phyloP scores from a whole-genome alignment of 1,140 invertebrate species.

The Drosophila prosaltans region DNA sequence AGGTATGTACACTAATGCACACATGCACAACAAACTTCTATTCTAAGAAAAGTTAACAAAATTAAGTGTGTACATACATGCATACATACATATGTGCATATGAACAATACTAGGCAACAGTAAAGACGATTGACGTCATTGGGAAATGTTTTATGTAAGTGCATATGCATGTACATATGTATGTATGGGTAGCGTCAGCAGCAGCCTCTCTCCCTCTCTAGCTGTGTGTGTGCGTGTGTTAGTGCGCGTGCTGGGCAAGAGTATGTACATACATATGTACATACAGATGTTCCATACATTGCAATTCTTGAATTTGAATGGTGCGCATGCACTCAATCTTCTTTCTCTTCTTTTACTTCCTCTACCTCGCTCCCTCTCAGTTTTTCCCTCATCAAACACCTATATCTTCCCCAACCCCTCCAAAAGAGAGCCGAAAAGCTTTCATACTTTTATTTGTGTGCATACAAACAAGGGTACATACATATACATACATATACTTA shows the following conservation, averaged over 20 bases:
- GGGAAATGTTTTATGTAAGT: conserved; percentile 40
- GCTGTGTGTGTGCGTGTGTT: conserved; percentile 55
- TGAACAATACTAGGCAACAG: not conserved
- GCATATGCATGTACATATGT: conserved; percentile 30
- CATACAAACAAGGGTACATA: too few species aligned
- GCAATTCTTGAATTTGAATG: conserved; percentile 69
- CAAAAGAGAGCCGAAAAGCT: conserved; percentile 51
- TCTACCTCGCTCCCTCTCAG: conserved; percentile 9
- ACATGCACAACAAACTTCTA: too few species aligned
- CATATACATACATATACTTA: too few species aligned
- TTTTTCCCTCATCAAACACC: conserved; percentile 11
- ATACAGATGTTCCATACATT: conserved; percentile 42
- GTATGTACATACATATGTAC: conserved; percentile 11
- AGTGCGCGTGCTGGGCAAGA: conserved; percentile 69
- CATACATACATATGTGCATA: not conserved
- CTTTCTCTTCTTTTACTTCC: conserved; percentile 24
- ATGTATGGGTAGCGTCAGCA: conserved; percentile 43
- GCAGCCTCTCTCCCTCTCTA: conserved; percentile 32
- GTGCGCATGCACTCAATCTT: conserved; percentile 63
- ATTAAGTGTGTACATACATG: conserved; percentile 34
- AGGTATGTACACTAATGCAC: not conserved
- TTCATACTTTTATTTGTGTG: not conserved
- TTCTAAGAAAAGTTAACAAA: conserved; percentile 49
- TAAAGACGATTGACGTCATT: conserved; percentile 68
- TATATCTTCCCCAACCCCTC: not conserved